Evolutionary conservation across 2,888 invertebrate species (phyloP), one percentile per base, ranked within the genome.

Genomic region (Oscheius sp.): DNA sequence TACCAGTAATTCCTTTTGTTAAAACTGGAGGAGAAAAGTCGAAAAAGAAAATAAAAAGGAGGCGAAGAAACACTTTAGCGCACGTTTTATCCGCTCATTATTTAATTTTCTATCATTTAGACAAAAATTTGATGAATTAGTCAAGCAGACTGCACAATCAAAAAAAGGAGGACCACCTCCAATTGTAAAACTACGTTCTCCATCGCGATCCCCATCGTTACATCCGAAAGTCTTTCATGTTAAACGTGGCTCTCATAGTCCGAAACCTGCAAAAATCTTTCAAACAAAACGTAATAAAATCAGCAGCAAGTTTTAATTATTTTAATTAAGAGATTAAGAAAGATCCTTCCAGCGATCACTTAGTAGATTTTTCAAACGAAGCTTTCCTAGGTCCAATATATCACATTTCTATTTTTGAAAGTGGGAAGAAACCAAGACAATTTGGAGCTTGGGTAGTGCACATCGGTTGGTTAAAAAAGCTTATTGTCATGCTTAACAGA

Each of bases 331-430:
- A 56, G 6, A 28, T 41, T 14, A 24, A 36, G 8, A 57, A 26
- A 14, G 59, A 59, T 26, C 8, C 8, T 4, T 28, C 47, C 26
- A 38, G 44, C 0, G 70, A 67, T 3, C 74, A 74, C 22, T 54
- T 67, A 32, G 56, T 74, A 0, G 72, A 74, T 44, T 72, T 74
- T 59, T 45, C 26, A 0, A 63, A 45, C 0, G 74, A 74, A 64
- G 54, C 69, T 1, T 73, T 67, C 38, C 56, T 75, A 3, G 75
- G 75, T 1, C 75, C 72, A 3, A 56, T 73, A 0, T 75, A 75
- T 61, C 68, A 70, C 4, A 65, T 75, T 26, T 47, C 70, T 4
- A 61, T 72, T 0, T 73, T 71, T 45, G 71, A 71, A n/a, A 54
- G 62, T 33, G 70, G 68, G 5, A 71, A 44, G 20, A 68, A 63